phyloP scores from a whole-genome alignment of 2,888 invertebrate genomes.

The Himalopsyche japonica region DNA sequence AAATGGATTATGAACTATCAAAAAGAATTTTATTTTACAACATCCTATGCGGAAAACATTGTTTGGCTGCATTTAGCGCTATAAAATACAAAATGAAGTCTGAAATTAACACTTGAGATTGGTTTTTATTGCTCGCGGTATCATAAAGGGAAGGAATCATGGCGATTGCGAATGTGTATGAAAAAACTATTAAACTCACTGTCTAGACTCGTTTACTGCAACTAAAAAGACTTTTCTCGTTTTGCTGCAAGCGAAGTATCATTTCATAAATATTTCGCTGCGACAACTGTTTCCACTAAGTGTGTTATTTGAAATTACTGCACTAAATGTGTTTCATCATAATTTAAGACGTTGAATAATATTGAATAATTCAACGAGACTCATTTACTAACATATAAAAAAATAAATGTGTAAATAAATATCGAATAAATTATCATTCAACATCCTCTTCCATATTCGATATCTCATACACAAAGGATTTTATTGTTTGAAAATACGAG shows the following conservation, averaged over 20 bases:
- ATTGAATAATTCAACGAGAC: no score
- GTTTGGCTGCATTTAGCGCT: neutral
- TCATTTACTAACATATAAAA: no score
- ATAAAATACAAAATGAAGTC: neutral
- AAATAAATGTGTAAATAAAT: no score
- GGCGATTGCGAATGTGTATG: neutral
- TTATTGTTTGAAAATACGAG: no score
- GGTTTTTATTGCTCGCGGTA: neutral
- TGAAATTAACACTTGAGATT: slow-evolving; percentile 1
- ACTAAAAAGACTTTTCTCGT: neutral
- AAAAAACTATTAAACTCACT: slow-evolving; percentile 5
- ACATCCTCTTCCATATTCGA: no score
- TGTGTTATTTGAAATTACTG: neutral
- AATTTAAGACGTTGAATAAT: no score
- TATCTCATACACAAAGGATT: no score
- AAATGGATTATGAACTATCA: neutral
- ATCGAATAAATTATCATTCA: no score
- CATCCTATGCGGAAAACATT: neutral
- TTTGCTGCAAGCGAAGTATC: neutral
- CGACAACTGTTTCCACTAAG: neutral
- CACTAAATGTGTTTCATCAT: no score
- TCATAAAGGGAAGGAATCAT: neutral
- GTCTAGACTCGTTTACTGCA: slow-evolving; percentile 6
- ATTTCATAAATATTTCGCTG: neutral
- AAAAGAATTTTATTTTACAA: neutral